Evolutionary conservation across 2,888 invertebrate genomes (phyloP).

Genomic region (Clostera curtula): DNA sequence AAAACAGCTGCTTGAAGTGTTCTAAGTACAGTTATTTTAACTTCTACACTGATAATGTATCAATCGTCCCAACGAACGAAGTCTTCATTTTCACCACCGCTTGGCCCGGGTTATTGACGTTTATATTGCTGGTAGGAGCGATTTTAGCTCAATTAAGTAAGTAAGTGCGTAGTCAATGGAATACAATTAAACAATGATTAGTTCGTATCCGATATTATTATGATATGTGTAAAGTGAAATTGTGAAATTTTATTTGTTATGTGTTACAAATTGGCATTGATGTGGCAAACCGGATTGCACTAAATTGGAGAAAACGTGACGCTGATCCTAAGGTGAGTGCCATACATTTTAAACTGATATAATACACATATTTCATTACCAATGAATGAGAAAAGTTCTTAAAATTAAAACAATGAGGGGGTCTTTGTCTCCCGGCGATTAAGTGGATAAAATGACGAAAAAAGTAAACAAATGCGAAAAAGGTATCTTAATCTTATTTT

Average conservation of each 20-base stretch:
- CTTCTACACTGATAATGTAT: too few species aligned
- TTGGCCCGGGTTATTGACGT: slow-evolving; percentile 66
- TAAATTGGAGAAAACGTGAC: slow-evolving; percentile 63
- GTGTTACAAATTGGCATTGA: slow-evolving; percentile 60
- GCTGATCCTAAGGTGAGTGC: slow-evolving; percentile 64
- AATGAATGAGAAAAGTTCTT: too few species aligned
- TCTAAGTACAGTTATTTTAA: too few species aligned
- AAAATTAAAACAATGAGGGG: too few species aligned
- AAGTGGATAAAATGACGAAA: too few species aligned
- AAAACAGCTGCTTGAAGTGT: too few species aligned
- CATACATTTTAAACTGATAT: slow-evolving; percentile 20
- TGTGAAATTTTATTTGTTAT: slow-evolving; percentile 39
- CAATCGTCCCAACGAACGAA: too few species aligned
- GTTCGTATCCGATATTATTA: slow-evolving; percentile 18
- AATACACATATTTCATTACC: slow-evolving; percentile 5
- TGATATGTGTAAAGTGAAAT: slow-evolving; percentile 34
- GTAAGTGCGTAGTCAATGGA: slow-evolving; percentile 16
- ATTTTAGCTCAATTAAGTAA: slow-evolving; percentile 22
- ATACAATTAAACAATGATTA: too few species aligned
- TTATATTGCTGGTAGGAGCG: too few species aligned
- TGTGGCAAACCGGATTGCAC: slow-evolving; percentile 70
- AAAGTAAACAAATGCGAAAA: too few species aligned
- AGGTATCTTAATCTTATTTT: too few species aligned
- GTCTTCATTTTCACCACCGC: slow-evolving; percentile 25
- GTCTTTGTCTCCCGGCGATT: too few species aligned